Conservation (phyloP, 2,888 invertebrate genomes). For the Stictocephala bisonia region DNA sequence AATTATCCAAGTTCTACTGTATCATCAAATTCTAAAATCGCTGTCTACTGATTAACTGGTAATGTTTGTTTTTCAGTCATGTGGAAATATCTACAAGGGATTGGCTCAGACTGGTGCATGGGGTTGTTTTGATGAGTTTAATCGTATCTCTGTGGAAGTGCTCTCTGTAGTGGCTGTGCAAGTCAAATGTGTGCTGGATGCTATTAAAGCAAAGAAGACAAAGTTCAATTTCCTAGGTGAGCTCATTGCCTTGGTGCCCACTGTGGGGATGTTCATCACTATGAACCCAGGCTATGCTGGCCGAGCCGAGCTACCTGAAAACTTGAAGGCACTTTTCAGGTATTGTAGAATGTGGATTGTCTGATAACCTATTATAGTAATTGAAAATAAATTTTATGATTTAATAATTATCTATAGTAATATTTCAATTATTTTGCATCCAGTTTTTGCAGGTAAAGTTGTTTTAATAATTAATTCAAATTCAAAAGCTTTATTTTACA, state of each 20-base stretch:
- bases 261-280: conserved; percentile 93
- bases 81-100: conserved; percentile 96
- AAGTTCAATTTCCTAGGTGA: conserved; percentile 89
- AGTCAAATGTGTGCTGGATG: conserved; percentile 87
- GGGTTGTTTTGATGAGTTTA: conserved; percentile 98
- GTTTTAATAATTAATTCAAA: too few relatives aligned
- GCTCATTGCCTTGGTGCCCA: conserved; percentile 76
- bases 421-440: too few relatives aligned
- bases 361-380: background rate
- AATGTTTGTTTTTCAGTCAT: conserved; percentile 69
- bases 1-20: too few relatives aligned
- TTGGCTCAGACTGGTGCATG: conserved; percentile 94
- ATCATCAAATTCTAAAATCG: too few relatives aligned
- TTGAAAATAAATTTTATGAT: too few relatives aligned
- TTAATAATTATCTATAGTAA: too few relatives aligned
- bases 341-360: conserved; percentile 55
- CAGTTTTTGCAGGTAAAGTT: too few relatives aligned
- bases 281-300: conserved; percentile 98
- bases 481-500: too few relatives aligned
- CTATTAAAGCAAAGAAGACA: conserved; percentile 83
- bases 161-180: conserved; percentile 96
- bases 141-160: conserved; percentile 94
- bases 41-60: too few relatives aligned
- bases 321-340: conserved; percentile 71
- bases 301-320: conserved; percentile 88